Evolutionary conservation across 1,140 invertebrate genomes (phyloP), one percentile per base, ranked within the genome.

Genomic region (Bombus sylvicola): DNA sequence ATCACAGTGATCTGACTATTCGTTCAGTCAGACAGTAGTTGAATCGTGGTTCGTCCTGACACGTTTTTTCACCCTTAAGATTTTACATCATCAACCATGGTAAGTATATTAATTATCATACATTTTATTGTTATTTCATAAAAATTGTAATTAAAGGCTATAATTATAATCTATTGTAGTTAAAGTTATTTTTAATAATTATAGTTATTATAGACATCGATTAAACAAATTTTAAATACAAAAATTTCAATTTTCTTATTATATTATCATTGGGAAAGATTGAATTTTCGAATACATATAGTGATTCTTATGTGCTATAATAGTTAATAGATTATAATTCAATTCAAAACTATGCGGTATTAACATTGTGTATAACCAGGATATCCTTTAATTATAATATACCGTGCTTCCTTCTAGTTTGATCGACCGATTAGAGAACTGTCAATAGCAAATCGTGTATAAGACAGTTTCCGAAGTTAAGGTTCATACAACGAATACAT

Each of bases 1-100:
- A 74, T 82, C 68, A n/a, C 57, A 91, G 90, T 91, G 90, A 91
- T 91, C 87, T 59, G 59, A 74, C 83, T 75, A 77, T 87, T 53
- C 64, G 78, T 37, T 73, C 57, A 85, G 87, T 74, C 81, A 85
- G 89, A 81, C 90, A 89, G 90, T 91, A 77, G 88, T 88, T 37
- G 77, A 85, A 76, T 80, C 59, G 85, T 87, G n/a, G 66, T 59
- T 78, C 81, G 78, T 15, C 28, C 74, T 83, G 81, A 79, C 89
- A 76, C 85, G 28, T 3, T 73, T 72, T 43, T 68, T 77, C 59
- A 34, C 28, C 43, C 66, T 69, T 64, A 18, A 76, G 18, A 57
- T 43, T n/a, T 31, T 43, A 47, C 12, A 77, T 53, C 25, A 47
- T 34, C 6, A 47, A 87, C 72, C 41, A 90, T 90, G 89, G 89